Base-by-base conservation (phyloP, 92 coral and sea anemone genomes). In the Hydrozoanthus gracilis region DNA sequence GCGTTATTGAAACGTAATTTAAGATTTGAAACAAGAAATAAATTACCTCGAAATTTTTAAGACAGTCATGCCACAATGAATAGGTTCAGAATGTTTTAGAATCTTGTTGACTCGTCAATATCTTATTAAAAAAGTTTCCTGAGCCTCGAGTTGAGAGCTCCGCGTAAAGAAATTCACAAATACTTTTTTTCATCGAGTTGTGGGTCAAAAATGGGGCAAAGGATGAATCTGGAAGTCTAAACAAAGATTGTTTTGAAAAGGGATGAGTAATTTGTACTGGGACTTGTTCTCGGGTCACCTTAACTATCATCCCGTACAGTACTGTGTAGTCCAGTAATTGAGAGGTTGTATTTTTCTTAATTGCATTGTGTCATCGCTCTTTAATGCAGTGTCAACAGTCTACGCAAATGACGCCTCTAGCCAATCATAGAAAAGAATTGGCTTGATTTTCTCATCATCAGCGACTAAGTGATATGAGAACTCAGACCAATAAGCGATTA, bases 341-440 rank as follows among this genome's bases (percentile, higher is more conserved):
- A 95, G 98, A 95, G 88, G 86, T 92, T 93, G 98, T 95, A 90
- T 93, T 93, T 91, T 91, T 90, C 92, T 87, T 95, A 95, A 95
- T 95, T 93, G 93, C 94, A 95, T 91, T 95, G 98, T 95, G 98
- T 95, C 98, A 95, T 89, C 98, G 95, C 98, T 95, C 93, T 95
- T 94, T 91, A 91, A 84, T 86, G 90, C 90, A 93, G 92, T 87
- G 98, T 93, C 98, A 95, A 95, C 98, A 95, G 88, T 89, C 98
- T 93, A 93, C 98, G 95, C 93, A 93, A 91, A 95, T 93, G 95
- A 89, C 91, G 83, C 91, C 85, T 82, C 66, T 88, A 87, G 77
- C 98, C 98, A 95, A 95, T 95, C 83, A 90, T 91, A 89, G 87
- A 6, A 73, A 86, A 89, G 86, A 92, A 95, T 93, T 95, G 92